Base-by-base conservation (phyloP, 2,888 invertebrate genomes). In the Scaeva pyrastri region DNA sequence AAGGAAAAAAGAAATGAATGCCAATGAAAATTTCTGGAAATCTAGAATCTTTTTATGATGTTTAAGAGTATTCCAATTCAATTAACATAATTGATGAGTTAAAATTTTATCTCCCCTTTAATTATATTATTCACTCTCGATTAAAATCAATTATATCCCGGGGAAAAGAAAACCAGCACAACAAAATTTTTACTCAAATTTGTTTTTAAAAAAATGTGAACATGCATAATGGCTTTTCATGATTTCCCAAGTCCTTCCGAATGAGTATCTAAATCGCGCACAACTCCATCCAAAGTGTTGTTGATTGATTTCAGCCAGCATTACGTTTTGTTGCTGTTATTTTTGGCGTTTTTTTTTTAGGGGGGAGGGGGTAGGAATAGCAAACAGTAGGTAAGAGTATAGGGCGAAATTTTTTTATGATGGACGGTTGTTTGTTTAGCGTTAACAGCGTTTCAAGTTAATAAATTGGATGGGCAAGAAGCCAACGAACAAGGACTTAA, bases 391-490 rank as follows among this genome's bases (percentile, higher is more conserved):
- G n/a, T n/a, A 21, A 14, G 0, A 26, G 31, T 6, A 31, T 31
- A 50, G 45, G 60, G 70, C 75, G 14, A 52, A 23, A 70, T 45
- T 56, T 56, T 21, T 43, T 21, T 11, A 64, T 64, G 77, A 76
- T 23, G 50, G 58, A 72, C n/a, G 62, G 39, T 41, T 81, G 76
- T 75, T 75, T 80, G 76, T 56, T 76, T 48, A 43, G 68, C 14
- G 76, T 70, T 70, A 45, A 66, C 41, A 50, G 12, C n/a, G 16
- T 19, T 74, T 23, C n/a, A 12, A 74, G 56, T 52, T 58, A 62
- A 21, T 48, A 43, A 82, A 82, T 76, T 77, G 72, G 41, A 82
- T 82, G 62, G 62, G 62, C 73, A 62, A 52, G 16, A 62, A 62
- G 73, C 62, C 73, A 74, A 62, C 23, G 68, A n/a, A 39, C 73